Evolutionary conservation across 2,797 vertebrate species (phyloP).

Genomic region (Poeciliopsis paucimaculata): DNA sequence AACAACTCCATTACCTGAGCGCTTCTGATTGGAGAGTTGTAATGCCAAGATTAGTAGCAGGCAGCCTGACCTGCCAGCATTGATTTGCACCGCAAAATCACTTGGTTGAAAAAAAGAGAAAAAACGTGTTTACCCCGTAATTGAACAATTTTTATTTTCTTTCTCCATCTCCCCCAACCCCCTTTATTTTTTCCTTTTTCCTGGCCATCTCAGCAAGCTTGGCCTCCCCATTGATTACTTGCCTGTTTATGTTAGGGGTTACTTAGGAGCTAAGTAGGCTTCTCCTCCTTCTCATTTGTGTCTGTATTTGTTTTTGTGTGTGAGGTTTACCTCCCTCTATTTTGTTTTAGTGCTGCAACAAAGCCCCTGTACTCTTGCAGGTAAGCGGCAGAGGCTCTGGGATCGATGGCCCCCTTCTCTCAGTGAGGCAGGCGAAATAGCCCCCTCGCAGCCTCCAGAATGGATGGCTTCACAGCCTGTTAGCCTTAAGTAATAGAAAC

Average conservation of each 20-base stretch:
- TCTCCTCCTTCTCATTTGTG: slow-evolving; percentile 82
- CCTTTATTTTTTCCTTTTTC: slow-evolving; percentile 46
- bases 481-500: slow-evolving; percentile 99
- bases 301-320: slow-evolving; percentile 63
- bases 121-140: slow-evolving; percentile 93
- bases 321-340: slow-evolving; percentile 71
- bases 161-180: slow-evolving; percentile 64
- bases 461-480: slow-evolving; percentile 98
- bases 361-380: slow-evolving; percentile 80
- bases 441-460: slow-evolving; percentile 89
- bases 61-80: slow-evolving; percentile 98
- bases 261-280: slow-evolving; percentile 79
- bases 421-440: slow-evolving; percentile 87
- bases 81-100: slow-evolving; percentile 99
- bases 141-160: slow-evolving; percentile 97
- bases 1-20: slow-evolving; percentile 99
- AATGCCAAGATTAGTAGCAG: slow-evolving; percentile 99
- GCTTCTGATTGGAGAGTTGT: slow-evolving; percentile 97
- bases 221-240: slow-evolving; percentile 90
- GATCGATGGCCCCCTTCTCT: slow-evolving; percentile 87
- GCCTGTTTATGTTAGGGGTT: slow-evolving; percentile 91
- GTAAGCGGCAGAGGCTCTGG: slow-evolving; percentile 77
- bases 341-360: slow-evolving; percentile 85
- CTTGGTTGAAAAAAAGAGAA: slow-evolving; percentile 90
- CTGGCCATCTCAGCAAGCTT: slow-evolving; percentile 73